Evolutionary conservation across 2,888 invertebrate genomes (phyloP).

Genomic region (Amphipoea oculea): DNA sequence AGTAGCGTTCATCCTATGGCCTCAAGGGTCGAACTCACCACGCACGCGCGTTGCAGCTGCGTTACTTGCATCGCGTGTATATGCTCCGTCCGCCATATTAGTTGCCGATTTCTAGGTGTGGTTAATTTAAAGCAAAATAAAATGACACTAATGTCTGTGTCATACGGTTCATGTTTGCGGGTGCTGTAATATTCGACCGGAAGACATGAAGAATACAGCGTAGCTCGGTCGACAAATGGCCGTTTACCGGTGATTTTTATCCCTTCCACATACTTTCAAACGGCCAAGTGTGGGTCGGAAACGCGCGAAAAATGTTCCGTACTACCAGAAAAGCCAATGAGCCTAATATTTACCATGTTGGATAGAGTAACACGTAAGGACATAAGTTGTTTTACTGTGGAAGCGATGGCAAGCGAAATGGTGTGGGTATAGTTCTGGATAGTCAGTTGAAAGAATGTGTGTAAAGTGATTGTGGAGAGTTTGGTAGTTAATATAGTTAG

Average conservation of each 20-base stretch:
- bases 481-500: no score
- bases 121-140: not conserved
- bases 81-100: not conserved
- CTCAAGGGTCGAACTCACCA: slow-evolving; percentile 20
- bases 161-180: slow-evolving; percentile 12
- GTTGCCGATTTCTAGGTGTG: slow-evolving; percentile 13
- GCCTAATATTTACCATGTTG: no score
- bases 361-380: no score
- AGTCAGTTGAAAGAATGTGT: no score
- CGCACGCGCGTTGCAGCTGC: slow-evolving; percentile 36
- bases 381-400: no score
- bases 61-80: not conserved
- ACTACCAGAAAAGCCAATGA: no score
- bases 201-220: not conserved
- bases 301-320: not conserved
- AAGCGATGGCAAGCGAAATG: no score
- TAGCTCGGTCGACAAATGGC: not conserved
- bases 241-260: not conserved
- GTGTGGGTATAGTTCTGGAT: no score
- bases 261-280: not conserved
- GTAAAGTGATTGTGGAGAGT: no score
- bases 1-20: not conserved
- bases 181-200: not conserved
- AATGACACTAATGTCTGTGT: not conserved
- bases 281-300: not conserved